Conservation (phyloP, 2,888 invertebrate genomes). For the Nemotelus nigrinus region DNA sequence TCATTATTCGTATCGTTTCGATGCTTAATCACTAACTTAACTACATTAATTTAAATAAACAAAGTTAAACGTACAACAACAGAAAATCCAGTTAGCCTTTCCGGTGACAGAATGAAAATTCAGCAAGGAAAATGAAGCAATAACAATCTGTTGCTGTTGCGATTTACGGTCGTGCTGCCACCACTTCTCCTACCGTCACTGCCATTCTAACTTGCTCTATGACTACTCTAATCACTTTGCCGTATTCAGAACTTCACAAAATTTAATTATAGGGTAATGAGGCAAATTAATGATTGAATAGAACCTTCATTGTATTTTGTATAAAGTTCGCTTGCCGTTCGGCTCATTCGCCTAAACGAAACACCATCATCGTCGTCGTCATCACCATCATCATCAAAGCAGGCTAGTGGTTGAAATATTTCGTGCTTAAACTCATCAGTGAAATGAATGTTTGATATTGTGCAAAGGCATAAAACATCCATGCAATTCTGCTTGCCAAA, state of each 20-base stretch:
- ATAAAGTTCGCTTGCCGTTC: neutral
- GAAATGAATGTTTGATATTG: neutral
- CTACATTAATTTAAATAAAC: neutral
- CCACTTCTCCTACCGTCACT: neutral
- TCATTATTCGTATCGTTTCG: conserved; percentile 8
- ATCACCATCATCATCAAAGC: neutral
- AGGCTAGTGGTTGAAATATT: conserved; percentile 3
- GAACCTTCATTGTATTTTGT: neutral
- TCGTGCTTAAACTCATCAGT: conserved; percentile 27
- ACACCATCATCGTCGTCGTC: too few relatives aligned
- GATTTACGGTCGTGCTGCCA: neutral
- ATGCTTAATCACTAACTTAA: conserved; percentile 1
- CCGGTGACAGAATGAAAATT: neutral
- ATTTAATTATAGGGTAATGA: conserved; percentile 35
- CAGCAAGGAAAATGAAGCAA: too few relatives aligned
- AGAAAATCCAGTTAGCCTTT: neutral
- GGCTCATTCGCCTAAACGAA: too few relatives aligned
- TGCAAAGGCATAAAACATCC: conserved; percentile 16
- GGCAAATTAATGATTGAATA: conserved; percentile 34
- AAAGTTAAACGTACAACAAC: neutral
- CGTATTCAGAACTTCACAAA: conserved; percentile 9
- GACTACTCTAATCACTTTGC: too few relatives aligned
- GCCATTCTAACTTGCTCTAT: neutral
- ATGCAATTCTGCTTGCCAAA: neutral
- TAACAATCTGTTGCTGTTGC: neutral